Conservation (phyloP, 2,888 invertebrate genomes). For the Acrocera orbiculus region DNA sequence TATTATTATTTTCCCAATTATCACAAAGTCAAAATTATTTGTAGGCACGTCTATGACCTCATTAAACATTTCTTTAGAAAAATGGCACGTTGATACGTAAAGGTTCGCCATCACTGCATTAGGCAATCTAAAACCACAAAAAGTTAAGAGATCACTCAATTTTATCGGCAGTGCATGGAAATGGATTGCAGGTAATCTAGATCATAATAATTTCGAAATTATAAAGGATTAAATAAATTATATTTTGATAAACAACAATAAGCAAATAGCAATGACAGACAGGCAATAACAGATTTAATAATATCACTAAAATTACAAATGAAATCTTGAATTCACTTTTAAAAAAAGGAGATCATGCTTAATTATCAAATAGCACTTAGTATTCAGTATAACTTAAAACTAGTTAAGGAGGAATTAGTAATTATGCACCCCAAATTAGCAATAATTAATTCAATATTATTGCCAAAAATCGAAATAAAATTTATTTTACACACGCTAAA, state of each 20-base stretch:
- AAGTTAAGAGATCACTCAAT: slow-evolving; percentile 3
- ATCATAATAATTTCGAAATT: slow-evolving; percentile 3
- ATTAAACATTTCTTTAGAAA: too few relatives aligned
- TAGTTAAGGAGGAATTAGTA: slow-evolving; percentile 10
- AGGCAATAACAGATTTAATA: slow-evolving; percentile 1
- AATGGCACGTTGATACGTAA: too few relatives aligned
- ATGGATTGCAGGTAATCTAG: too few relatives aligned
- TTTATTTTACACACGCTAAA: too few relatives aligned
- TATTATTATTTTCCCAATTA: too few relatives aligned
- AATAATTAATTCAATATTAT: slow-evolving; percentile 11
- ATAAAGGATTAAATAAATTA: slow-evolving; percentile 2
- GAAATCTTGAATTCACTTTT: neutral
- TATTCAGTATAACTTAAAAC: slow-evolving; percentile 9
- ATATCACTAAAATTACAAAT: slow-evolving; percentile 1
- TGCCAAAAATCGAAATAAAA: slow-evolving; percentile 10
- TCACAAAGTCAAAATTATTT: too few relatives aligned
- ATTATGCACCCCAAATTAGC: slow-evolving; percentile 10
- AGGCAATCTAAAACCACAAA: slow-evolving; percentile 1
- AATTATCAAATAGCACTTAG: too few relatives aligned
- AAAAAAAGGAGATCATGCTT: too few relatives aligned
- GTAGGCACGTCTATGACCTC: too few relatives aligned
- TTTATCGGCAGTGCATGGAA: slow-evolving; percentile 4
- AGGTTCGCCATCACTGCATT: too few relatives aligned
- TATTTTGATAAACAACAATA: slow-evolving; percentile 3
- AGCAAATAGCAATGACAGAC: slow-evolving; percentile 1